Evolutionary conservation across 2,888 invertebrate species (phyloP), one percentile per base, ranked within the genome.

Genomic region (Tenthredo livida): DNA sequence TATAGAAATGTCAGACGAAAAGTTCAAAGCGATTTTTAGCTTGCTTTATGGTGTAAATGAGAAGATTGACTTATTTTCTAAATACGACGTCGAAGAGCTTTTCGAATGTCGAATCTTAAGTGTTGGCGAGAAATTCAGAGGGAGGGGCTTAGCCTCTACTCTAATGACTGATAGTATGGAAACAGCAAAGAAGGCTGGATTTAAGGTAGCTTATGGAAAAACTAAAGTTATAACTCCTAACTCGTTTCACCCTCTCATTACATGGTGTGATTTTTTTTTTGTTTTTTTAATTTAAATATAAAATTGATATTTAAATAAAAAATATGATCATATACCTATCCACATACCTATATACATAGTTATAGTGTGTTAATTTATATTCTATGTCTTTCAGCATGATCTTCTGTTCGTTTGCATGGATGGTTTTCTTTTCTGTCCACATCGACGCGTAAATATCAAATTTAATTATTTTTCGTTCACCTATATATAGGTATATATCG

Each of bases 41-140:
- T 95, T 97, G 86, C 94, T 97, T 29, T 96, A 97, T 93, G 95
- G 95, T 72, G 95, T 96, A 78, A 97, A 96, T 92, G 94, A 95
- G 82, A 95, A 96, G 87, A 91, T 96, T 86, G 95, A 97, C 92
- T 94, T 97, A 29, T 97, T 97, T 91, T 93, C 92, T 15, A 94
- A 94, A 87, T 97, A 96, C 92, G 92, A 95, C 87, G 96, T 97
- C 73, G 96, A 96, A 29, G 95, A 95, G 89, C 95, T 97, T 75
- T 96, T 97, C 91, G 97, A 97, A 93, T 95, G 97, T 89, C 95
- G 97, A 86, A 97, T 97, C 88, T 95, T 97, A 61, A 97, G 97
- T 10, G 97, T 97, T 33, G 96, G 97, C 86, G 94, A 95, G 85
- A 93, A 94, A 87, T 97, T 95, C 88, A 95, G 97, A 54, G 97